phyloP scores from a whole-genome alignment of 35 echinoderm and acorn worm species.

The Eucidaris tribuloides region DNA sequence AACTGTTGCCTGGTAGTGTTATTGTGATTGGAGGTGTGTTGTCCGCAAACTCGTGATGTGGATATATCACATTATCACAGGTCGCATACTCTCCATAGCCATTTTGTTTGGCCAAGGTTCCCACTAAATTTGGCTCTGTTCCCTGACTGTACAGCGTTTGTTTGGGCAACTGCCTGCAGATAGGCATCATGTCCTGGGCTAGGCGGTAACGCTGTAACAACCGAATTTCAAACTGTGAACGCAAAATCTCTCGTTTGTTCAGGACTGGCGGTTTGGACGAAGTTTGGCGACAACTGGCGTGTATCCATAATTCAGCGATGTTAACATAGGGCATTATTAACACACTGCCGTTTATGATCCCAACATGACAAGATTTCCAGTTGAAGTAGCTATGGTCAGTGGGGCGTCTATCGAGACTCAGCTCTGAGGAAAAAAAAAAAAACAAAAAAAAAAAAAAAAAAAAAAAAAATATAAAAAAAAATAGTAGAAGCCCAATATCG shows the following conservation, averaged over 20 bases:
- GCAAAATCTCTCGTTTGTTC: conserved; percentile 72
- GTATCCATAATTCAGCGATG: conserved; percentile 74
- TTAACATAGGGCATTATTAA: conserved; percentile 72
- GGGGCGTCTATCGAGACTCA: conserved; percentile 79
- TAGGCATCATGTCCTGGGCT: conserved; percentile 79
- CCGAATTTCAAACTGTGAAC: conserved; percentile 33
- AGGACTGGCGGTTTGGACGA: conserved; percentile 79
- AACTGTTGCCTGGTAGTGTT: conserved; percentile 51
- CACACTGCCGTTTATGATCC: conserved; percentile 58
- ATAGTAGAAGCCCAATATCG: conserved; percentile 52
- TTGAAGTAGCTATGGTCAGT: conserved; percentile 51
- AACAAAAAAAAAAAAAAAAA: too few species aligned
- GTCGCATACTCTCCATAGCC: conserved; percentile 42
- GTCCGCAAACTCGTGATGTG: conserved; percentile 58
- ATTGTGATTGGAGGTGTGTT: conserved; percentile 32
- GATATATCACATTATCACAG: conserved; percentile 37
- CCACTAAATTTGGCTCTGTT: conserved; percentile 86
- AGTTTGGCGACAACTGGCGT: conserved; percentile 60
- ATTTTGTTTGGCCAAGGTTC: conserved; percentile 42
- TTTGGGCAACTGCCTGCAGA: conserved; percentile 62
- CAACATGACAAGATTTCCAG: conserved; percentile 46
- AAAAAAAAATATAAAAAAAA: too few species aligned
- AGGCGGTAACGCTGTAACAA: conserved; percentile 71
- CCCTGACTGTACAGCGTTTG: conserved; percentile 38
- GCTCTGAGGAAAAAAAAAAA: conserved; percentile 68